A percentile compares a stretch with the other conserved stretches of the same genome.
Evolutionary conservation across 2,113 vertebrate species (phyloP).

Genomic region (Progne subis): DNA sequence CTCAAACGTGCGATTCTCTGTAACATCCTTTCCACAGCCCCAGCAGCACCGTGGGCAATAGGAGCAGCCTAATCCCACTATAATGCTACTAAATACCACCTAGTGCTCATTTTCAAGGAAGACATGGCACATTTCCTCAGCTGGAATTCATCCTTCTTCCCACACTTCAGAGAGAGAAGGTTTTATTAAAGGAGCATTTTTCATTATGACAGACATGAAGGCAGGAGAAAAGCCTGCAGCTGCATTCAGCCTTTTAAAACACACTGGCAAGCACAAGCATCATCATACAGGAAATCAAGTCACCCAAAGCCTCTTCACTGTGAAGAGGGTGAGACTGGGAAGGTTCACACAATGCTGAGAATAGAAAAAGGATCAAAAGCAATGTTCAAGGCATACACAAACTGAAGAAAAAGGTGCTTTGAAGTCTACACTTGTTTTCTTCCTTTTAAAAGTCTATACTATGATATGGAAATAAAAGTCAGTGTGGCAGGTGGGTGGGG

Average conservation of each 20-base stretch:
- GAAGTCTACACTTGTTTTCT: background rate
- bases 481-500: background rate
- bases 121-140: background rate
- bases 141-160: slow-evolving; percentile 21
- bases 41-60: background rate
- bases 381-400: slow-evolving; percentile 25
- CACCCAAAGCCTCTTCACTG: background rate
- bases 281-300: background rate
- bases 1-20: background rate
- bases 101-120: background rate
- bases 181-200: slow-evolving; percentile 46
- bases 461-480: background rate
- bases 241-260: slow-evolving; percentile 12
- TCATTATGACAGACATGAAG: background rate
- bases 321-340: background rate
- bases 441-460: slow-evolving; percentile 6
- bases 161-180: background rate
- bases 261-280: background rate
- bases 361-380: slow-evolving; percentile 27
- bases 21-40: background rate
- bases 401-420: background rate
- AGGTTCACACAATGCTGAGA: slow-evolving; percentile 2
- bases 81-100: background rate
- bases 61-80: background rate
- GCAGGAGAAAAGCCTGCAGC: background rate